phyloP scores from a whole-genome alignment of 2,888 invertebrate species.

The Cosmorhoe ocellata region DNA sequence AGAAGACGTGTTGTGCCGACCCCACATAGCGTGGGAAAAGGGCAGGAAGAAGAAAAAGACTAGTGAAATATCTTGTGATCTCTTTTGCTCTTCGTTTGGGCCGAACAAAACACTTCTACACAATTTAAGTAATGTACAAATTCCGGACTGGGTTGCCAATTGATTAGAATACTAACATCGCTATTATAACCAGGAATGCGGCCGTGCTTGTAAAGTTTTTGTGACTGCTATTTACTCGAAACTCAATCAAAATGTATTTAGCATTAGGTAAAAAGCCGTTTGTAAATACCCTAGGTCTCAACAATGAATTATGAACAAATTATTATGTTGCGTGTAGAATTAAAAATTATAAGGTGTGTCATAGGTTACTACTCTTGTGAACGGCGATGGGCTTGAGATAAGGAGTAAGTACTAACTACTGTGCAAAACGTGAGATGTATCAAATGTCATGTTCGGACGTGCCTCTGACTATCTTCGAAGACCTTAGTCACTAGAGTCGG shows the following conservation, averaged over 20 bases:
- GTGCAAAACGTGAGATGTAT: too few species aligned
- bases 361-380: background rate
- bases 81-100: background rate
- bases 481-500: too few species aligned
- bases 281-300: background rate
- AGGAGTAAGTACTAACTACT: too few species aligned
- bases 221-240: slow-evolving; percentile 12
- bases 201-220: slow-evolving; percentile 33
- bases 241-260: slow-evolving; percentile 15
- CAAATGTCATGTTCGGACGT: too few species aligned
- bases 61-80: background rate
- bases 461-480: too few species aligned
- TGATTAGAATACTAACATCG: slow-evolving; percentile 55
- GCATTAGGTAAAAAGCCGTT: slow-evolving; percentile 7
- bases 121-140: slow-evolving; percentile 24
- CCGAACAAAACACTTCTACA: slow-evolving; percentile 9
- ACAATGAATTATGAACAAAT: background rate
- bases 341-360: background rate
- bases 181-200: slow-evolving; percentile 54
- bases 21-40: too few species aligned
- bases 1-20: too few species aligned
- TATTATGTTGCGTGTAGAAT: background rate
- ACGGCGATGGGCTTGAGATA: too few species aligned
- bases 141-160: slow-evolving; percentile 41
- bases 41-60: too few species aligned